Conservation (phyloP, 2,113 vertebrate species). For the chimpanzee (Pan troglodytes) region NHGRI_mPanTro3-v2.1_pri NC_072408.2:112792501-112793000, state of each 20-base stretch:
- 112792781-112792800: background rate
- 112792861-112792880: background rate
- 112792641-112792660: background rate
- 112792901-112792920: background rate
- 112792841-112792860: background rate
- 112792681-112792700: background rate
- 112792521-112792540: background rate
- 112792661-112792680: background rate
- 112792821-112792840: background rate
- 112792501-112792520: background rate
- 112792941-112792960: background rate
- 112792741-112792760: background rate
- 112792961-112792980: background rate
- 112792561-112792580: background rate
- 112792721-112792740: background rate
- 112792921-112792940: background rate
- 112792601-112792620: background rate
- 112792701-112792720: background rate
- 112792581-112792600: background rate
- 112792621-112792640: background rate
- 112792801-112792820: background rate
- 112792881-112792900: background rate
- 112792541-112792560: background rate
- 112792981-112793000: background rate
- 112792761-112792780: background rate